Conservation (phyloP, 2,113 vertebrate genomes). For the Vulpes lagopus region DNA sequence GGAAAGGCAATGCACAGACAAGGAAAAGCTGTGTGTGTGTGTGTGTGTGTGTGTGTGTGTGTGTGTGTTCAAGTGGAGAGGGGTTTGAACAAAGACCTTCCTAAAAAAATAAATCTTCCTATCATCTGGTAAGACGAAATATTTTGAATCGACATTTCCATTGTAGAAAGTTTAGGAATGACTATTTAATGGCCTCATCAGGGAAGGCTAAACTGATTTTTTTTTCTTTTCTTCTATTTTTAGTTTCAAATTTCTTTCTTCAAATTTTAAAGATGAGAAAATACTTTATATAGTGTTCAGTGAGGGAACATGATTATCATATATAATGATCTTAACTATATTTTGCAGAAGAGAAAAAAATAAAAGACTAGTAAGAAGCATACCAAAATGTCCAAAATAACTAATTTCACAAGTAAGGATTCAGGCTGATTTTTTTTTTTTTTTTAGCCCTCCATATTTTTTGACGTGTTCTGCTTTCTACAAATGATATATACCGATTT, state of each 20-base stretch:
- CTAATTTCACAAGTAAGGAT: background rate
- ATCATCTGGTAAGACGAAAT: background rate
- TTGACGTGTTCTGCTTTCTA: slow-evolving; percentile 9
- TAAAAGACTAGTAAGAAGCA: background rate
- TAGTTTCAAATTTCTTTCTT: background rate
- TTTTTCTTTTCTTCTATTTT: background rate
- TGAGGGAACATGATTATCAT: background rate
- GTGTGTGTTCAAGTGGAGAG: background rate
- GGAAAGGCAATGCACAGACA: slow-evolving; percentile 60
- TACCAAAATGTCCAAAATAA: background rate
- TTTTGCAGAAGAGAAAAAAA: background rate
- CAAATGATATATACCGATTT: background rate
- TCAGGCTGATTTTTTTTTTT: background rate
- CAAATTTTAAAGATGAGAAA: slow-evolving; percentile 35
- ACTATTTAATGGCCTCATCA: background rate
- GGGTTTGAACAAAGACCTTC: background rate
- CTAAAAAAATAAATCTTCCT: background rate
- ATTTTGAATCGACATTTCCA: background rate
- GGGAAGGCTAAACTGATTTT: background rate
- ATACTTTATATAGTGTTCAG: background rate
- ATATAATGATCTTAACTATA: background rate
- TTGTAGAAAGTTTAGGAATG: background rate
- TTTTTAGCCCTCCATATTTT: background rate
- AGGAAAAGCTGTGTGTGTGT: background rate
- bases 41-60: background rate